Evolutionary conservation across 2,113 vertebrate genomes (phyloP).

Genomic region (Empidonax alnorum): DNA sequence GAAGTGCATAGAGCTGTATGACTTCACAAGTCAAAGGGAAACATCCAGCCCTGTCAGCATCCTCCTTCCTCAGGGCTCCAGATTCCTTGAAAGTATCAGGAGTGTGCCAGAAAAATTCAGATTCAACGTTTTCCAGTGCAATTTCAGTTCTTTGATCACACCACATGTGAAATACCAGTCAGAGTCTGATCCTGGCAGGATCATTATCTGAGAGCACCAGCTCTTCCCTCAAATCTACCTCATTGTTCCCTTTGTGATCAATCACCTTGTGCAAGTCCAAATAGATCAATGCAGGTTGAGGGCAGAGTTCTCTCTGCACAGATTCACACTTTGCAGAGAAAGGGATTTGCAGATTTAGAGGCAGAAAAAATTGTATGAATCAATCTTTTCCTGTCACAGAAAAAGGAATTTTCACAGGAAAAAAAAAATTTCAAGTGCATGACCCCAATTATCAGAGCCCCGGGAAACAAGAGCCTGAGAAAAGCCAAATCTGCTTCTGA

Average conservation of each 20-base stretch:
- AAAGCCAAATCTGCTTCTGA: not conserved
- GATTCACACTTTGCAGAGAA: not conserved
- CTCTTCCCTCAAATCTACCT: not conserved
- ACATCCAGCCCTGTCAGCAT: not conserved
- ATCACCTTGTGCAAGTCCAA: not conserved
- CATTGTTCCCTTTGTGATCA: not conserved
- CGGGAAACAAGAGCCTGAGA: not conserved
- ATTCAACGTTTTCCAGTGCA: not conserved
- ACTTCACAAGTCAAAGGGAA: not conserved
- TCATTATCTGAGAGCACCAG: not conserved
- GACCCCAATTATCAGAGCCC: not conserved
- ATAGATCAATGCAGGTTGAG: not conserved
- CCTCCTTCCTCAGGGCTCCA: not conserved
- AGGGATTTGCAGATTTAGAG: not conserved
- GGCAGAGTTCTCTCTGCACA: not conserved
- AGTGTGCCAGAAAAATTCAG: not conserved
- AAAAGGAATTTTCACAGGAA: not conserved
- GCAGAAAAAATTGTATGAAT: not conserved
- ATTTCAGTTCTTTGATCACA: not conserved
- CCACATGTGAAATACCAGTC: not conserved
- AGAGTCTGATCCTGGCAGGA: not conserved
- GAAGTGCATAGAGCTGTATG: not conserved
- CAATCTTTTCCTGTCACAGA: not conserved
- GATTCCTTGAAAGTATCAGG: not conserved
- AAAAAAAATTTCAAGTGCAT: not conserved